These are phyloP conservation scores for Tiaroga cobitis DNA, from an alignment of 2,797 vertebrate species.

Conservation along the genomic window DNA sequence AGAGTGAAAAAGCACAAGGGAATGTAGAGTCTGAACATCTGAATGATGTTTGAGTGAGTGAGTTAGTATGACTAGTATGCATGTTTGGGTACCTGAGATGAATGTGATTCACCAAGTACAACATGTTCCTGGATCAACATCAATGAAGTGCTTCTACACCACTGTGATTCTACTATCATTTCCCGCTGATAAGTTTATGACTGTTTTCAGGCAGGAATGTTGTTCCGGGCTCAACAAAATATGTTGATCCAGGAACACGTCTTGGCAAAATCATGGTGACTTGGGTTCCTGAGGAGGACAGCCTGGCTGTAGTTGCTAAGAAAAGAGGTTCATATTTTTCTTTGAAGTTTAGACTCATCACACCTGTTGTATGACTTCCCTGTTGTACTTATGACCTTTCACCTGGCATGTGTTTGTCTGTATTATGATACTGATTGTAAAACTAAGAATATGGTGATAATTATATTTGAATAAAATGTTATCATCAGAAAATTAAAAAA, in stretches of 20 bases:
- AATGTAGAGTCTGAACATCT: background rate
- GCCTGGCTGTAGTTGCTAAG: constrained; percentile 62
- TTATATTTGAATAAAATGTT: constrained; percentile 76
- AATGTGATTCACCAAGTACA: background rate
- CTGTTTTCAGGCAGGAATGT: background rate
- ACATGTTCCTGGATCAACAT: background rate
- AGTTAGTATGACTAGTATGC: constrained; percentile 20
- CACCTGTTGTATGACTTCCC: background rate
- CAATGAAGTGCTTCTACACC: background rate
- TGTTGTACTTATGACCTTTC: constrained; percentile 45
- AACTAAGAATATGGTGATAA: constrained; percentile 52
- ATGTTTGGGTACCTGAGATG: constrained; percentile 2
- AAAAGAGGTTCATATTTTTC: constrained; percentile 60
- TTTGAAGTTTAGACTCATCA: constrained; percentile 36
- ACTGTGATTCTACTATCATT: background rate
- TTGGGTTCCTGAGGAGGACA: constrained; percentile 42
- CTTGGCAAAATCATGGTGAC: background rate
- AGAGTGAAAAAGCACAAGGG: background rate
- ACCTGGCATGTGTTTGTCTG: constrained; percentile 49
- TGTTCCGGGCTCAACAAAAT: background rate
- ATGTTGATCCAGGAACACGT: background rate
- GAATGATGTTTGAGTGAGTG: constrained; percentile 25
- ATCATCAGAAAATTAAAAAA: constrained; percentile 47
- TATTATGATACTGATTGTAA: constrained; percentile 61
- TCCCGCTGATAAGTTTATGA: background rate